Evolutionary conservation across 2,888 invertebrate species (phyloP).

Genomic region (Camptogramma bilineatum): DNA sequence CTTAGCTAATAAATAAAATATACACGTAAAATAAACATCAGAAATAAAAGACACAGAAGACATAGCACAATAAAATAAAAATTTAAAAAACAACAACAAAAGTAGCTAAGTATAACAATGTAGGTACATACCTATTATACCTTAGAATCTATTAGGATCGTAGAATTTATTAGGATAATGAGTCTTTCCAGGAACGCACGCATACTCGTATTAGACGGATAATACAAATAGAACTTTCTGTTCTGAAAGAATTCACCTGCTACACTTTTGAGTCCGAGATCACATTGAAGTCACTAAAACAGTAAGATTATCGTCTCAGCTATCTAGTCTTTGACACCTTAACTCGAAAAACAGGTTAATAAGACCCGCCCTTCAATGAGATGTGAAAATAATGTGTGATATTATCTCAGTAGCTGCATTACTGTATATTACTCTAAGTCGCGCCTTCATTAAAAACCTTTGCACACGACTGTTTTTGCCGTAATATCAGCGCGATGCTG

Average conservation of each 20-base stretch:
- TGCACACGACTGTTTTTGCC: slow-evolving; percentile 21
- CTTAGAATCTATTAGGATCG: no score
- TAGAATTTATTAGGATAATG: no score
- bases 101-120: no score
- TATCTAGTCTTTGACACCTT: slow-evolving; percentile 68
- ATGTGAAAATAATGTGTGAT: slow-evolving; percentile 77
- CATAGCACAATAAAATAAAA: no score
- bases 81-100: no score
- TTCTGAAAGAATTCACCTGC: slow-evolving; percentile 21
- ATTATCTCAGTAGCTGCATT: slow-evolving; percentile 61
- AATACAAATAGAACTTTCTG: not conserved
- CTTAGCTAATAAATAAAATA: no score
- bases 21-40: no score
- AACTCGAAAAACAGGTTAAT: slow-evolving; percentile 71
- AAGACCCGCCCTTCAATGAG: slow-evolving; percentile 67
- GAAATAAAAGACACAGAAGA: no score
- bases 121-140: no score
- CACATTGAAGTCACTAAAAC: slow-evolving; percentile 58
- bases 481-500: not conserved
- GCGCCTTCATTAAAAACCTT: slow-evolving; percentile 41
- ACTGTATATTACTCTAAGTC: slow-evolving; percentile 65
- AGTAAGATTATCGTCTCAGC: slow-evolving; percentile 61
- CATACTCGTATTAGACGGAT: not conserved
- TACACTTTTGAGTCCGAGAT: slow-evolving; percentile 42
- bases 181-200: not conserved